phyloP scores from a whole-genome alignment of 2,797 vertebrate genomes.

The Sebastes steindachneri region DNA sequence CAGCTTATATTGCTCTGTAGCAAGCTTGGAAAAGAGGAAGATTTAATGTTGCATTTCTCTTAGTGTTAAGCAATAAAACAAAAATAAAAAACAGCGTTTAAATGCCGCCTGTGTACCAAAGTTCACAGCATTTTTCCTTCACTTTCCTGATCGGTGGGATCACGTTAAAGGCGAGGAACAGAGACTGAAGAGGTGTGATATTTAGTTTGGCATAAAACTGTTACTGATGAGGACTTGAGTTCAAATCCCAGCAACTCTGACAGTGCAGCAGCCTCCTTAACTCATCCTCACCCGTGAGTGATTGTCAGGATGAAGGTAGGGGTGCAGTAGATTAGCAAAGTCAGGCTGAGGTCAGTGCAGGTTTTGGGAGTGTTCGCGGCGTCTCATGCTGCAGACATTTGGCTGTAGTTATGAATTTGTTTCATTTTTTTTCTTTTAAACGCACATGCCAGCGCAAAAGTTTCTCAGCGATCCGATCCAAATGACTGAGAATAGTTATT shows the following conservation, averaged over 20 bases:
- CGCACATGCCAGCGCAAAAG: constrained; percentile 13
- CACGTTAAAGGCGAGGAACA: background rate
- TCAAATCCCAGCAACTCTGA: constrained; percentile 71
- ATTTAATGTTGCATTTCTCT: constrained; percentile 49
- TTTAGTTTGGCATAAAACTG: constrained; percentile 72
- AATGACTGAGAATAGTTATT: constrained; percentile 56
- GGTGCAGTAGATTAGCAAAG: constrained; percentile 40
- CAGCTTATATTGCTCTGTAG: constrained; percentile 31
- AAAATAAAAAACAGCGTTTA: constrained; percentile 15
- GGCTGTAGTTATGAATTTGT: constrained; percentile 40
- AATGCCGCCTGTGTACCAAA: constrained; percentile 32
- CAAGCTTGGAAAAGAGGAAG: constrained; percentile 24
- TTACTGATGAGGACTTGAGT: constrained; percentile 78
- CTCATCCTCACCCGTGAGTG: constrained; percentile 33
- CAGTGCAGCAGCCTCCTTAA: constrained; percentile 11
- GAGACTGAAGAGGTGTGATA: constrained; percentile 51
- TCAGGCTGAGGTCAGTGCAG: constrained; percentile 62
- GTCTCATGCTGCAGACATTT: constrained; percentile 44
- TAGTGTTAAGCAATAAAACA: constrained; percentile 31
- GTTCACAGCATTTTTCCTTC: constrained; percentile 23
- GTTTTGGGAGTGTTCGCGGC: constrained; percentile 52
- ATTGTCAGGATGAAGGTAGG: constrained; percentile 39
- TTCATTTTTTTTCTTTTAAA: background rate
- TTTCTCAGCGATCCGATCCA: constrained; percentile 39
- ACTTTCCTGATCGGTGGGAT: background rate